Conservation (phyloP, 2,797 vertebrate genomes). For the Phoxinus dragarum region DNA sequence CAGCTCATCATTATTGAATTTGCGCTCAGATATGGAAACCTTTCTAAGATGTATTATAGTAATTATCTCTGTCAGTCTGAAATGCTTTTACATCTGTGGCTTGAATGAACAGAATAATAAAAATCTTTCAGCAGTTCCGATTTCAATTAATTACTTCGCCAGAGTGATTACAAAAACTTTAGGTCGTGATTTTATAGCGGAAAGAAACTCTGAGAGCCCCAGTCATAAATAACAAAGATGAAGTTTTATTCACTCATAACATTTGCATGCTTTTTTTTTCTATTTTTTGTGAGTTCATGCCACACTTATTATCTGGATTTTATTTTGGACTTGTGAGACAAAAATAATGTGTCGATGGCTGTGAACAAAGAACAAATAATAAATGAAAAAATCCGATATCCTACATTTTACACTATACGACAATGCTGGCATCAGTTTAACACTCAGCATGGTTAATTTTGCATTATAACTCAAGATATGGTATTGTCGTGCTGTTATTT, state of each 20-base stretch:
- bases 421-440: not conserved
- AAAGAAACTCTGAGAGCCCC: conserved; percentile 15
- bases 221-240: not conserved
- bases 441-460: not conserved
- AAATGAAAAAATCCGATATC: not conserved
- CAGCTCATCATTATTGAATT: conserved; percentile 93
- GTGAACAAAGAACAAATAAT: not conserved
- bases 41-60: conserved; percentile 88
- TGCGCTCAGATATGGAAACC: conserved; percentile 92
- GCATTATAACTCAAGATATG: too few species aligned
- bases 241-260: not conserved
- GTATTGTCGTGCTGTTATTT: not conserved
- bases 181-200: conserved; percentile 17
- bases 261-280: not conserved
- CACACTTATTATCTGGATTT: not conserved
- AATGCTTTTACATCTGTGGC: conserved; percentile 77
- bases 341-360: not conserved
- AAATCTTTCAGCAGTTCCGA: conserved; percentile 59
- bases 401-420: not conserved
- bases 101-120: conserved; percentile 75
- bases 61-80: conserved; percentile 77
- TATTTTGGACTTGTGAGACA: not conserved
- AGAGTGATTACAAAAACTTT: conserved; percentile 56
- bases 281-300: not conserved
- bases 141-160: conserved; percentile 64